Conservation (phyloP, 1,140 invertebrate genomes). For the Macrobrachium nipponense region DNA sequence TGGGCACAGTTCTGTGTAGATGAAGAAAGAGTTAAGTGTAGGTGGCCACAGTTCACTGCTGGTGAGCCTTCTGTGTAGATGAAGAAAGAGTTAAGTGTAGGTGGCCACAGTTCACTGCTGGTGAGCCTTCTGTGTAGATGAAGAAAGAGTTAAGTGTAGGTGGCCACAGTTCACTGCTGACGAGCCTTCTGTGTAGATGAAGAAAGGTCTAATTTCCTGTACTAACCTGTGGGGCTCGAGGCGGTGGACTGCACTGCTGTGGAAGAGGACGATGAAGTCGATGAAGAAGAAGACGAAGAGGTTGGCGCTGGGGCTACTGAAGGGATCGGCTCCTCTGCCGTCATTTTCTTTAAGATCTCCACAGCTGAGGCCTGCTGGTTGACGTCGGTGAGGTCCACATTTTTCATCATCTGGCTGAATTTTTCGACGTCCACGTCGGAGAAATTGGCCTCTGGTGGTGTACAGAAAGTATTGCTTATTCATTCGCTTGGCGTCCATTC, state of each 20-base stretch:
- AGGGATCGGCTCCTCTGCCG: background rate
- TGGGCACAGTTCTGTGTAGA: background rate
- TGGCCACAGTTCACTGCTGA: too few species aligned
- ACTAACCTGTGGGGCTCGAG: background rate
- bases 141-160: too few species aligned
- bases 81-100: too few species aligned
- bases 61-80: background rate
- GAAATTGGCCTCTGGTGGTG: background rate
- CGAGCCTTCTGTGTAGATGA: too few species aligned
- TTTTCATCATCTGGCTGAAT: background rate
- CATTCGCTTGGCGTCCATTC: background rate
- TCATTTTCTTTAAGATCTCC: constrained; percentile 6
- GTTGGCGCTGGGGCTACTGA: background rate
- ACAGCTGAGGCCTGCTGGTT: background rate
- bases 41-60: background rate
- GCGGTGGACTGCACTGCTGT: background rate
- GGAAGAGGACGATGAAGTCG: background rate
- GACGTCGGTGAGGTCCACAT: background rate
- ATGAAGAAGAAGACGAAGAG: background rate
- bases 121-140: background rate
- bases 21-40: too few species aligned
- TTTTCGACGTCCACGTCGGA: background rate
- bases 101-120: background rate
- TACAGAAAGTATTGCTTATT: background rate
- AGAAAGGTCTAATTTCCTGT: too few species aligned